phyloP scores from a whole-genome alignment of 92 coral and sea anemone species.

The Isaurus tuberculatus region DNA sequence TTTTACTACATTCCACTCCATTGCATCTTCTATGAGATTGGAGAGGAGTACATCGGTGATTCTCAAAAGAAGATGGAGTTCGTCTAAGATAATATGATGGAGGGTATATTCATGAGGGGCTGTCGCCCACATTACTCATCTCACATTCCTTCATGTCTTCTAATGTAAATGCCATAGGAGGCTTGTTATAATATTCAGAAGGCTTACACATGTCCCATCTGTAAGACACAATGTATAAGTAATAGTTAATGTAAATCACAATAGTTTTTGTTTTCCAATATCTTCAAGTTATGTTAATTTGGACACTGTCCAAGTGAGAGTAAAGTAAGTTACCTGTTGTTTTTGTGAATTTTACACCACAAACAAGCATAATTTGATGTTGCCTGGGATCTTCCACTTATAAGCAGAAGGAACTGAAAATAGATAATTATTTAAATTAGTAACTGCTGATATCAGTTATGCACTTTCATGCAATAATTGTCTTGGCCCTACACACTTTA shows the following conservation, averaged over 20 bases:
- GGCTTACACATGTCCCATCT: constrained; percentile 64
- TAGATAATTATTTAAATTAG: not conserved
- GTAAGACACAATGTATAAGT: not conserved
- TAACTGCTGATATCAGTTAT: not conserved
- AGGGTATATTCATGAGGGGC: constrained; percentile 63
- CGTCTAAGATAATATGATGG: constrained; percentile 54
- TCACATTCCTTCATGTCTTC: constrained; percentile 43
- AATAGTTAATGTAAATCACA: not conserved
- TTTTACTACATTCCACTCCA: constrained; percentile 79
- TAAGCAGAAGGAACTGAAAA: constrained; percentile 60
- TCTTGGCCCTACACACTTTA: not conserved
- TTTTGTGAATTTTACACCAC: constrained; percentile 58
- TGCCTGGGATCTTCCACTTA: constrained; percentile 54
- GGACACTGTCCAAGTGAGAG: not conserved
- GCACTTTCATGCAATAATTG: not conserved
- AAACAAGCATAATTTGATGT: constrained; percentile 60
- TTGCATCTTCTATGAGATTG: constrained; percentile 64
- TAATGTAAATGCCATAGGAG: constrained; percentile 53
- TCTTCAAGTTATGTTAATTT: not conserved
- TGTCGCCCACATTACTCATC: constrained; percentile 56
- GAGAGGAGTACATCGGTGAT: constrained; percentile 58
- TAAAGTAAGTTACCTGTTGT: constrained; percentile 31
- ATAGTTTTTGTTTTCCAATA: not conserved
- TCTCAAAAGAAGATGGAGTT: constrained; percentile 58
- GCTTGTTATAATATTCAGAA: constrained; percentile 16